These are phyloP conservation scores for Vespertilio murinus DNA, from an alignment of 2,797 vertebrate genomes.

Conservation along the genomic window DNA sequence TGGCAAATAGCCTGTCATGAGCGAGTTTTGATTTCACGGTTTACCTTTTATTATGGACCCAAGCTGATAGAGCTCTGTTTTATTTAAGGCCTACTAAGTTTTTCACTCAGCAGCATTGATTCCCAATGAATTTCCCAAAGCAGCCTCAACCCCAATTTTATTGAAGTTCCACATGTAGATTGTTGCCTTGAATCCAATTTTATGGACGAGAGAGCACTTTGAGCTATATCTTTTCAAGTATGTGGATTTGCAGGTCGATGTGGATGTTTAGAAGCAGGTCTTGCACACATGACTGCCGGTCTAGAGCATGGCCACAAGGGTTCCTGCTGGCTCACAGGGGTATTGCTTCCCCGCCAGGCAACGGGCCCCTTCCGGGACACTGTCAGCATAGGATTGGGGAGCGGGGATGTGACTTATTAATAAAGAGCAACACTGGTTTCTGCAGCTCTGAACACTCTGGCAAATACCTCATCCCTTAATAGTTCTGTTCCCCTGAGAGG, in stretches of 20 bases:
- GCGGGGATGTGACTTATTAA: neutral
- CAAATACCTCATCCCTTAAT: too few relatives aligned
- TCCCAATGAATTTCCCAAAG: neutral
- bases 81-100: accelerated
- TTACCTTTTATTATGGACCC: accelerated
- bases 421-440: neutral
- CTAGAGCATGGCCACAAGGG: accelerated
- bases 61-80: too few relatives aligned
- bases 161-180: too few relatives aligned
- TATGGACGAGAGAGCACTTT: neutral
- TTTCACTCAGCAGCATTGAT: neutral
- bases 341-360: neutral
- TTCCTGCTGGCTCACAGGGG: accelerated
- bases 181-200: neutral
- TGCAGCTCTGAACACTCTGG: too few relatives aligned
- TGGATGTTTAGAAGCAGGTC: too few relatives aligned
- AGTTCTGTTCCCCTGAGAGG: neutral
- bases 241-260: accelerated
- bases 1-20: accelerated
- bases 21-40: neutral
- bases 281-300: neutral
- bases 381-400: neutral
- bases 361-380: neutral
- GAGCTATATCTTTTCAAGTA: accelerated
- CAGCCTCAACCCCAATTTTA: neutral